Evolutionary conservation across 1,140 invertebrate species (phyloP), one percentile per base, ranked within the genome.

Genomic region (Euglossa dilemma): DNA sequence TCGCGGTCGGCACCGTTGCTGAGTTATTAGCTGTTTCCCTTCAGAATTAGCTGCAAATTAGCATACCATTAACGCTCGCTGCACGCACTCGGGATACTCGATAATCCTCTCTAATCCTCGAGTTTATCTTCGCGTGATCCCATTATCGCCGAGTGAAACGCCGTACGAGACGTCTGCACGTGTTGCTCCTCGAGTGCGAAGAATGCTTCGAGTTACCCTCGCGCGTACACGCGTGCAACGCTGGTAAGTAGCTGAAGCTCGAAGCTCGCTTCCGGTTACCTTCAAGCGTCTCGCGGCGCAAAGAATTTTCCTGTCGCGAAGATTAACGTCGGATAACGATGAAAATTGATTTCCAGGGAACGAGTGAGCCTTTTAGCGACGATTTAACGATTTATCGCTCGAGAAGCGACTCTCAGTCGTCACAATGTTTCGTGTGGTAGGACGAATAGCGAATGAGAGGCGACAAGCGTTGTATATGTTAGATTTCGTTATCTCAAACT

Each of bases 21-120:
- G 89, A 91, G 75, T 89, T 91, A 91, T 91, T 90, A 90, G 84
- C 85, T 84, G 88, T 89, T 91, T 91, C 90, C 84, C 84, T 87
- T 86, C 75, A 88, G 87, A 89, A 91, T 91, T 90, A 91, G 85
- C 85, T 77, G 77, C 77, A 83, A 90, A 91, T 91, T 91, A 91
- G 87, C 87, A 90, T 90, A 89, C 85, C 84, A 89, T 90, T 86
- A 91, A 87, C 77, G 87, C 52, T 77, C 57, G 64, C 79, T 81
- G 84, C 89, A 87, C 83, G 80, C 79, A 85, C 82, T 66, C 54
- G 52, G 79, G 69, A 85, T 87, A 85, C 79, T 88, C 84, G 86
- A 89, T 88, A 90, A 90, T 90, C 84, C 86, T 54, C 86, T 54
- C 84, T 89, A 88, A 89, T 89, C 87, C 86, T 14, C 23, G 80